A percentile compares a stretch with the other conserved stretches of the same genome.
Conservation (phyloP, 2,888 invertebrate genomes). For the Pherbina coryleti region DNA sequence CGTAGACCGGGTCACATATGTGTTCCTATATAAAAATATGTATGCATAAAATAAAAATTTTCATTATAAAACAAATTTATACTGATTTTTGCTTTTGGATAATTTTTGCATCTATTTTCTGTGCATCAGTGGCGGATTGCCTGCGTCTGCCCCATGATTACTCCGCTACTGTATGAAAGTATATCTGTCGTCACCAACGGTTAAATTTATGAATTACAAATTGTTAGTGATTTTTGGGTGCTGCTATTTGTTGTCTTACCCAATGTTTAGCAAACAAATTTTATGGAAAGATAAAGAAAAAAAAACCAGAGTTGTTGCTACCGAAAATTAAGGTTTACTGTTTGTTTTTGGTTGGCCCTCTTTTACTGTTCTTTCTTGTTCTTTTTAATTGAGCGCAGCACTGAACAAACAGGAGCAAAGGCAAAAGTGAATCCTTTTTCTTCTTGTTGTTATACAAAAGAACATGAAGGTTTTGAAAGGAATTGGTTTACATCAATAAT, state of each 20-base stretch:
- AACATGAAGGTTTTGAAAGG: no score
- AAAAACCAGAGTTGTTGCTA: not conserved
- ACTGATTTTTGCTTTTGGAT: no score
- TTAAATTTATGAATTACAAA: slow-evolving; percentile 29
- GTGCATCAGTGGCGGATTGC: no score
- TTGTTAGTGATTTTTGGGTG: slow-evolving; percentile 26
- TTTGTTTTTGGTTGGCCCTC: slow-evolving; percentile 8
- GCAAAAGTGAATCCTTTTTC: not conserved
- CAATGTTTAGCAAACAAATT: slow-evolving; percentile 39
- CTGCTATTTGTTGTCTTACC: slow-evolving; percentile 36
- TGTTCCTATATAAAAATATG: no score
- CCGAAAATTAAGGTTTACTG: not conserved
- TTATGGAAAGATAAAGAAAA: not conserved
- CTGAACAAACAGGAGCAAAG: not conserved
- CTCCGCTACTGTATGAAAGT: no score
- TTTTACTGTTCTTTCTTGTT: not conserved
- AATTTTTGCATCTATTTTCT: no score
- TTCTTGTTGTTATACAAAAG: not conserved
- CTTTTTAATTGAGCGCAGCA: slow-evolving; percentile 2
- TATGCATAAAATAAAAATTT: no score
- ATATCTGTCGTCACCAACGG: not conserved
- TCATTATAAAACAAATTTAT: no score
- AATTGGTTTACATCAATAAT: no score
- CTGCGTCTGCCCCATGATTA: no score
- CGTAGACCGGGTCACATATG: no score